Evolutionary conservation across 2,888 invertebrate species (phyloP), one percentile per base, ranked within the genome.

Genomic region (Aspidiotus destructor): DNA sequence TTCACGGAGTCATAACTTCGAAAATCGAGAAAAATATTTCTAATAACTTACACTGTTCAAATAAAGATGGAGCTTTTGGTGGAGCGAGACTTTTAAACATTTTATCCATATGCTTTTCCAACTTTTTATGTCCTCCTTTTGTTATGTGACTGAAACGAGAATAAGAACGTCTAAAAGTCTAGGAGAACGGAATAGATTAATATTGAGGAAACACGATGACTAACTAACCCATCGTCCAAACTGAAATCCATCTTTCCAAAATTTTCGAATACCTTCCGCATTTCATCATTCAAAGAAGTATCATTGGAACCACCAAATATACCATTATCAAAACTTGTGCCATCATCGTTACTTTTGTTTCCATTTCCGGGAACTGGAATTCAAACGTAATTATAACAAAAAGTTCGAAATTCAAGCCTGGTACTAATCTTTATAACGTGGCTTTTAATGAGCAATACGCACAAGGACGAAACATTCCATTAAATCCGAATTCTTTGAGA

Each of bases 11-110:
- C 28, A 5, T n/a, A 15, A 40, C n/a, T 17, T 60, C 40, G n/a
- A 17, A 28, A 60, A 60, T 60, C 7, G 5, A 3, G 13, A 2
- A 40, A 10, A 17, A 60, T n/a, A 28, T 7, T 28, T 44, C n/a
- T 48, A 58, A 60, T 60, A 6, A 55, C 55, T 58, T 67, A 67
- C 67, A 67, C 44, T 58, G 67, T 48, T 67, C 67, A 52, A 67
- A 67, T 48, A 67, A 28, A 28, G 44, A 13, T 13, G 67, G 60
- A 11, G 52, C 15, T 44, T 57, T 40, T 1, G 60, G 28, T 8
- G 60, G 16, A 6, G 58, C 16, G n/a, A 67, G 44, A 41, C 55
- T 64, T 42, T 64, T 64, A 17, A 64, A 28, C 7, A 57, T 15
- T 41, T n/a, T 57, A 11, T 64, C 64, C 15, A 64, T 42, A 8